Percentiles rank a stretch among this genome's conserved stretches.
These are phyloP conservation scores for Carabus problematicus DNA, from an alignment of 2,888 invertebrate genomes.

Conservation along the genomic window DNA sequence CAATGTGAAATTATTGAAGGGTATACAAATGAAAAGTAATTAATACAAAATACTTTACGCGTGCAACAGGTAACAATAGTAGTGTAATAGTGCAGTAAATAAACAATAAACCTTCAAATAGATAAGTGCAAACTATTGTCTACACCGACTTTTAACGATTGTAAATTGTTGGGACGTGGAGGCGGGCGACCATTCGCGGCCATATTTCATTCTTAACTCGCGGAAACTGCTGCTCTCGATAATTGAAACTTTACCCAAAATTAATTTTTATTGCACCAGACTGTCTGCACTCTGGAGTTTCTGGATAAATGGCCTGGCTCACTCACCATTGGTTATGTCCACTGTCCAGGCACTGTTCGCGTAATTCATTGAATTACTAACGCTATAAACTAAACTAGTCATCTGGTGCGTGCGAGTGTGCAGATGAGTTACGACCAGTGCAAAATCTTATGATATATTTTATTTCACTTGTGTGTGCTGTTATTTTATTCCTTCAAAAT, in stretches of 20 bases:
- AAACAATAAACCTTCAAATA: slow-evolving; percentile 30
- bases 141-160: neutral
- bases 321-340: too few species aligned
- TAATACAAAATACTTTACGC: slow-evolving; percentile 19
- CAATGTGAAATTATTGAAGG: too few species aligned
- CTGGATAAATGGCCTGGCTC: neutral
- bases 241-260: slow-evolving; percentile 30
- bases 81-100: slow-evolving; percentile 22
- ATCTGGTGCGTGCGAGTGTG: too few species aligned
- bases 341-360: too few species aligned
- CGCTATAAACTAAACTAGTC: too few species aligned
- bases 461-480: too few species aligned
- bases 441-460: too few species aligned
- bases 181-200: neutral
- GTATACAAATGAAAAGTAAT: slow-evolving; percentile 25
- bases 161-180: too few species aligned
- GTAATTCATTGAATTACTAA: too few species aligned
- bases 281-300: slow-evolving; percentile 13
- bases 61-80: slow-evolving; percentile 24
- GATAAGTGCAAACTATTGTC: slow-evolving; percentile 32
- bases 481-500: too few species aligned
- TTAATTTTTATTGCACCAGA: slow-evolving; percentile 31
- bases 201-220: slow-evolving; percentile 18
- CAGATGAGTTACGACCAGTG: too few species aligned
- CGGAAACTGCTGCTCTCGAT: slow-evolving; percentile 9